A percentile compares a stretch with the other conserved stretches of the same genome.
Evolutionary conservation across 2,797 vertebrate genomes (phyloP).

Genomic region (Acridotheres tristis): DNA sequence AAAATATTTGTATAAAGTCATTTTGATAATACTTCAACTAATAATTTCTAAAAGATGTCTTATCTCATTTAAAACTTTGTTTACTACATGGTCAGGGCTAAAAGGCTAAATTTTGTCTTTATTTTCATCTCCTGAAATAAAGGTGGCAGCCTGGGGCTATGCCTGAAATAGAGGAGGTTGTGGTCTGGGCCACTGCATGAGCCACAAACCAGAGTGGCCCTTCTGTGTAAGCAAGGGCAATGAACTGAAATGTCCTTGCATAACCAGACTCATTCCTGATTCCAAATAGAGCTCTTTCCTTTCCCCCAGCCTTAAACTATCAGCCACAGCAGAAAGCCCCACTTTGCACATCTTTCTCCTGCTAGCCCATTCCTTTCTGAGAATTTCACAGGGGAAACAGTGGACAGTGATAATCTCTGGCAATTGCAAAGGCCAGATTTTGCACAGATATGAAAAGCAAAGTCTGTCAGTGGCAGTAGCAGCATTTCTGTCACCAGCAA

Average conservation of each 20-base stretch:
- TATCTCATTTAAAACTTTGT: neutral
- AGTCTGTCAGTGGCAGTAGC: neutral
- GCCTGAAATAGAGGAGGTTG: neutral
- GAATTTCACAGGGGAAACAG: neutral
- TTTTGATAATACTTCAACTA: neutral
- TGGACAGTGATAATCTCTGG: neutral
- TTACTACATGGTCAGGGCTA: neutral
- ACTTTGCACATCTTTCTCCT: neutral
- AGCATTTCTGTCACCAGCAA: neutral
- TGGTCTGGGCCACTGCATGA: neutral
- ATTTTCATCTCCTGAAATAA: neutral
- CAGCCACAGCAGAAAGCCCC: neutral
- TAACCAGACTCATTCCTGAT: neutral
- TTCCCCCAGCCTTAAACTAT: neutral
- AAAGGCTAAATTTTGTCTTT: neutral
- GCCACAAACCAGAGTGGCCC: neutral
- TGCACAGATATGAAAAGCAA: neutral
- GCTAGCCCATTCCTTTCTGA: neutral
- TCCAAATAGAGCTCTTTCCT: neutral
- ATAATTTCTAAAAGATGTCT: neutral
- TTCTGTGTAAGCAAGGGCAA: neutral
- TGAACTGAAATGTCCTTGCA: neutral
- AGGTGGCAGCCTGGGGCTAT: neutral
- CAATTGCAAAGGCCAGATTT: neutral
- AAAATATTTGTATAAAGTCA: neutral